These are phyloP conservation scores for Melinaea menophilus DNA, from an alignment of 2,888 invertebrate genomes.

Conservation along the genomic window DNA sequence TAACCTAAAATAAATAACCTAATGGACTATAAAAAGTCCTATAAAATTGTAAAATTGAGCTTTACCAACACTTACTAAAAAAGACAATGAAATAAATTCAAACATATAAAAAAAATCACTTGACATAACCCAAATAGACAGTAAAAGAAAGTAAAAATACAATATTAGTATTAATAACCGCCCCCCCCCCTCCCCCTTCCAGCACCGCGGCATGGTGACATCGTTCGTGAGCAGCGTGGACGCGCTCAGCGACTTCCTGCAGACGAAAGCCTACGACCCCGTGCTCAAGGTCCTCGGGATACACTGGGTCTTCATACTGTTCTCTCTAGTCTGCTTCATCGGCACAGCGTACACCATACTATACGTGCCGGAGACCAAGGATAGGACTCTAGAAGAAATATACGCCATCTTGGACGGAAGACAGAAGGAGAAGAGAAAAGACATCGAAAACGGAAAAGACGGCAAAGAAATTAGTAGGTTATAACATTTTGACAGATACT, in stretches of 20 bases:
- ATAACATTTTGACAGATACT: slow-evolving; percentile 37
- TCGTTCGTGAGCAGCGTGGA: slow-evolving; percentile 66
- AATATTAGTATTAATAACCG: too few species aligned
- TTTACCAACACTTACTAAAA: too few species aligned
- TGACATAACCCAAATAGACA: too few species aligned
- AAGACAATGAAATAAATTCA: too few species aligned
- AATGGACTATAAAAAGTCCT: too few species aligned
- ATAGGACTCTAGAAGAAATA: slow-evolving; percentile 63
- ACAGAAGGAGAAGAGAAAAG: slow-evolving; percentile 64
- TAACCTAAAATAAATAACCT: too few species aligned
- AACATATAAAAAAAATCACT: too few species aligned
- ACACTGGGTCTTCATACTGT: slow-evolving; percentile 72
- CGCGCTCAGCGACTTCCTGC: slow-evolving; percentile 69
- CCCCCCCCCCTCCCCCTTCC: slow-evolving; percentile 24
- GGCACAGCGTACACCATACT: slow-evolving; percentile 66
- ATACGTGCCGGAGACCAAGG: slow-evolving; percentile 71
- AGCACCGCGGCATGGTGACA: slow-evolving; percentile 71
- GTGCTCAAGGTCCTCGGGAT: slow-evolving; percentile 66
- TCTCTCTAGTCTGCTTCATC: slow-evolving; percentile 65
- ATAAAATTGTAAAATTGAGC: too few species aligned
- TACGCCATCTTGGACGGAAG: slow-evolving; percentile 60
- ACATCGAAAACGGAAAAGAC: slow-evolving; percentile 44
- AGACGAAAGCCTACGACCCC: slow-evolving; percentile 70
- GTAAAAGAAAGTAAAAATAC: too few species aligned
- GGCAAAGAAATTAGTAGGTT: slow-evolving; percentile 61